phyloP scores from a whole-genome alignment of 2,113 vertebrate genomes.

The Thalassoma bifasciatum region DNA sequence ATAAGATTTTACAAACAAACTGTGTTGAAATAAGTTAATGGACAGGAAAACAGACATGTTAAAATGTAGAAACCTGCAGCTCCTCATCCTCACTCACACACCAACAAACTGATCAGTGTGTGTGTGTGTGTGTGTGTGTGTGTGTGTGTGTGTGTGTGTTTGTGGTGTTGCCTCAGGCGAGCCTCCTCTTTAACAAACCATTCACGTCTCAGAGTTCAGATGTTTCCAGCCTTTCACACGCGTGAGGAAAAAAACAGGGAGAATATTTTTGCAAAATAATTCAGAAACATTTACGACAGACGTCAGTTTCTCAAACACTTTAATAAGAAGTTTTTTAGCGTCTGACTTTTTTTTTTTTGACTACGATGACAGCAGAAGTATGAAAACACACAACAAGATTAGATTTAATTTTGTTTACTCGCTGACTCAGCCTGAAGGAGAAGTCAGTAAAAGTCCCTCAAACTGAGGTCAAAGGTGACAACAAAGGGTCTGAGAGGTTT shows the following conservation, averaged over 20 bases:
- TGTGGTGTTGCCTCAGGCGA: slow-evolving; percentile 21
- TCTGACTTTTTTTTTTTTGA: neutral
- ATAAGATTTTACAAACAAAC: too few species aligned
- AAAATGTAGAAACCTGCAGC: neutral
- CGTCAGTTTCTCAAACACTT: neutral
- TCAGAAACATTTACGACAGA: neutral
- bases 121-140: neutral
- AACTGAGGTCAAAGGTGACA: too few species aligned
- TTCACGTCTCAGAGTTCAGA: slow-evolving; percentile 12
- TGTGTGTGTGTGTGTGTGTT: neutral
- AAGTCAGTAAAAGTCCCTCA: neutral
- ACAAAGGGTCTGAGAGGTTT: neutral
- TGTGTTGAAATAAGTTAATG: too few species aligned
- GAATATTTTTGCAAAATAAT: neutral
- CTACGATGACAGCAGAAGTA: neutral
- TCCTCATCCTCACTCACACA: neutral
- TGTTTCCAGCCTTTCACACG: neutral
- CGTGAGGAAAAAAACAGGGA: neutral
- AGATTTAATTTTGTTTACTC: neutral
- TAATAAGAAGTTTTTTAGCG: neutral
- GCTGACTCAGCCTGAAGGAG: neutral
- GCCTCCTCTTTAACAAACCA: neutral
- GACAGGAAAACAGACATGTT: too few species aligned
- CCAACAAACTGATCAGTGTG: neutral
- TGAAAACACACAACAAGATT: too few species aligned